Percentiles rank a stretch among this genome's conserved stretches.
Conservation (phyloP, 2,113 vertebrate species). For the Ardeotis arabs region DNA sequence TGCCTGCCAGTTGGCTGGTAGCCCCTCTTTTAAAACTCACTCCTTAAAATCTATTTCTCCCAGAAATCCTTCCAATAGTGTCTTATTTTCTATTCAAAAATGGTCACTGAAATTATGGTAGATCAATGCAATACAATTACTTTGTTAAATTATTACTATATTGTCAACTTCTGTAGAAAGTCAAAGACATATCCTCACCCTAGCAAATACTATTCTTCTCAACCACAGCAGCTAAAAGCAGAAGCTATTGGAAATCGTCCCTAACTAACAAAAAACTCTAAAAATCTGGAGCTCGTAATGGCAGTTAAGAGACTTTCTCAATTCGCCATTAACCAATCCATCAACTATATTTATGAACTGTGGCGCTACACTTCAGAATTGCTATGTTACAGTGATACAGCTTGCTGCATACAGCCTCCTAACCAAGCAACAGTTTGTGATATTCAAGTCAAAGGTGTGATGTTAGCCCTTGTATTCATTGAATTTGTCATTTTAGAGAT, state of each 20-base stretch:
- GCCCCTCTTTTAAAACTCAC: neutral
- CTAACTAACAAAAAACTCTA: neutral
- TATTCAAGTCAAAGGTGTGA: neutral
- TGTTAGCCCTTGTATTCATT: neutral
- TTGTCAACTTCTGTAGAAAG: neutral
- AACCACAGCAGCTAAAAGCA: neutral
- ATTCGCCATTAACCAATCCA: neutral
- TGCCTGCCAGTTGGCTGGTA: neutral
- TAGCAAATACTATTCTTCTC: neutral
- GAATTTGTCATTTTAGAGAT: neutral
- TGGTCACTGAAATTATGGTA: neutral
- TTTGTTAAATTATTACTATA: neutral
- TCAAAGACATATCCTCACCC: neutral
- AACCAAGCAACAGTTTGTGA: neutral
- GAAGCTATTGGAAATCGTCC: fast-evolving
- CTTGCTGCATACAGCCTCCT: neutral
- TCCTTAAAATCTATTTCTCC: neutral
- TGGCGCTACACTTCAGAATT: neutral
- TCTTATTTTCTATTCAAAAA: neutral
- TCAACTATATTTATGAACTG: neutral
- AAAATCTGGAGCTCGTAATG: neutral
- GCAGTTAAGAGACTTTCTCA: neutral
- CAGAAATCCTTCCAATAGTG: neutral
- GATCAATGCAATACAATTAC: neutral
- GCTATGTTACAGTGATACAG: neutral